Evolutionary conservation across 2,797 vertebrate species (phyloP), one percentile per base, ranked within the genome.

Genomic region (Malurus splendens): DNA sequence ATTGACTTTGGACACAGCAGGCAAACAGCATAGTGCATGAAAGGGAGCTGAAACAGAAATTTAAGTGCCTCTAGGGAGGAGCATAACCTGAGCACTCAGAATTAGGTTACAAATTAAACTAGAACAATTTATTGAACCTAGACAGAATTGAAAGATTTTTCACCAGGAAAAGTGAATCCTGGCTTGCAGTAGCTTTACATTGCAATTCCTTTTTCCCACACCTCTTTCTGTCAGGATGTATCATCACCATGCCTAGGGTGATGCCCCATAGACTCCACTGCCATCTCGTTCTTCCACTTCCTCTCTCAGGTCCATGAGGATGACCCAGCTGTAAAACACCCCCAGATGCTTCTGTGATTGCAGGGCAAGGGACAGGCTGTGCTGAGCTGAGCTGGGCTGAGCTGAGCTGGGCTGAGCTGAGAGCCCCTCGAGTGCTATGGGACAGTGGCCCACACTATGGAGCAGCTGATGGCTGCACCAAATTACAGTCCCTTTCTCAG

Each of bases 391-490:
- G 56, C 32, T 32, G 32, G 32, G 32, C 32, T 32, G 36, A 9
- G 60, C 51, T 23, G n/a, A 33, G 18, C 42, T 42, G 42, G 10
- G 38, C 55, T 42, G 42, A 20, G 38, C 59, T 44, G 74, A 45
- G 56, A 42, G 33, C 36, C 36, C 10, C 28, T 8, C 0, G 0
- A 6, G 8, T 6, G 1, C 52, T 62, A 38, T 16, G 39, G 33
- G 22, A 25, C 2, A 19, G 10, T 17, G 79, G 22, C 33, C 64
- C 64, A 28, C 57, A 48, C 23, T 22, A 1, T 0, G 2, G 20
- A 66, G 14, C 8, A 24, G 38, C 20, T 41, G 51, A 30, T 1
- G 2, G 38, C 23, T 33, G 28, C 73, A 30, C 18, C 39, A 65
- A 18, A 10, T 33, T 27, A 41, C n/a, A 78, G 20, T 20, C 7